Percentiles rank a stretch among this genome's conserved stretches.
Evolutionary conservation across 2,888 invertebrate genomes (phyloP).

Genomic region (Calameuta idolon): DNA sequence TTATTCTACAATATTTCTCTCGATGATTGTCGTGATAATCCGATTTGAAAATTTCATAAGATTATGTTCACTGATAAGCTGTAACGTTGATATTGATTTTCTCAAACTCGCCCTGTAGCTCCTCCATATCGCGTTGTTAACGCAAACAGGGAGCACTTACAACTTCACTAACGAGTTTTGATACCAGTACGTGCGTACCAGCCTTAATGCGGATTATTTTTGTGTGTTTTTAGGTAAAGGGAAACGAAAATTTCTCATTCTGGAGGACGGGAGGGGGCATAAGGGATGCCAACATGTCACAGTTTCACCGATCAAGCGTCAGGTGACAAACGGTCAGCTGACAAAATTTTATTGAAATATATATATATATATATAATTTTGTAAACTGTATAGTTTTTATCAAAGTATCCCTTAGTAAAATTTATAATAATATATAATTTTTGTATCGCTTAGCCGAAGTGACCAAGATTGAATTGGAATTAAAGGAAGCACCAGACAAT

Average conservation of each 20-base stretch:
- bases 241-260: conserved; percentile 43
- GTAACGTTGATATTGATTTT: background rate
- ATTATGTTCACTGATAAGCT: background rate
- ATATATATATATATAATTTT: too few species aligned
- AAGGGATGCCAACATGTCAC: conserved; percentile 55
- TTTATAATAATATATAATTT: background rate
- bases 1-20: background rate
- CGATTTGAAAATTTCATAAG: background rate
- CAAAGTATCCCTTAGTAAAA: too few species aligned
- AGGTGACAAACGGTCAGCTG: conserved; percentile 38
- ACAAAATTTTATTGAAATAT: background rate
- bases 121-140: background rate
- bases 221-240: background rate
- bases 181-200: background rate
- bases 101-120: background rate
- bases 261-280: conserved; percentile 55
- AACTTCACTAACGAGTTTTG: background rate
- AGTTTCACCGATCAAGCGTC: conserved; percentile 41
- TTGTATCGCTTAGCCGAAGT: conserved; percentile 44
- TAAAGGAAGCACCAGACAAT: conserved; percentile 54
- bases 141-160: background rate
- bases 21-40: background rate
- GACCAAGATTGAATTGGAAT: conserved; percentile 59
- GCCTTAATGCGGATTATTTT: background rate
- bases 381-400: too few species aligned